phyloP scores from a whole-genome alignment of 2,797 vertebrate genomes.

The Heliangelus exortis region DNA sequence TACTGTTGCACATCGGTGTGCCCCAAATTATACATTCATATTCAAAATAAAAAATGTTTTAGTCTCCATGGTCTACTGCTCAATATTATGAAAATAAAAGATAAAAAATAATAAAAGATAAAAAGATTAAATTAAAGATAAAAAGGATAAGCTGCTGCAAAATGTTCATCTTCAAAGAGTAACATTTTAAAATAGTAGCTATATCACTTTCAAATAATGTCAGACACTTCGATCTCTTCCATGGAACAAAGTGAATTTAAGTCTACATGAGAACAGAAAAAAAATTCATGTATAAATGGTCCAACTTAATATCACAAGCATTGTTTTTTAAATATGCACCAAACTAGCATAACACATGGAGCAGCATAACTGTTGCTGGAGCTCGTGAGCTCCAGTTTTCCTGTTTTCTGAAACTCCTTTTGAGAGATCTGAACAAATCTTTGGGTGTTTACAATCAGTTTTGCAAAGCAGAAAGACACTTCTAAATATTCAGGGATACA shows the following conservation, averaged over 20 bases:
- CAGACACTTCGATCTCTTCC: background rate
- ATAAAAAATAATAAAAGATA: too few species aligned
- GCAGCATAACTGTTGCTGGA: constrained; percentile 37
- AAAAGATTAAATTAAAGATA: background rate
- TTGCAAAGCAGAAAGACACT: constrained; percentile 25
- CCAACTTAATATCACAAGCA: constrained; percentile 4
- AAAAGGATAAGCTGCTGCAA: background rate
- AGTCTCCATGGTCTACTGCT: background rate
- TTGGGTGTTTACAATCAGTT: background rate
- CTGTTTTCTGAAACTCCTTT: background rate
- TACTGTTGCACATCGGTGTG: background rate
- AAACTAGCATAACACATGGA: background rate
- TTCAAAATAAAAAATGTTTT: background rate
- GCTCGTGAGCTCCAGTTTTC: constrained; percentile 7
- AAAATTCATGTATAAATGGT: constrained; percentile 16
- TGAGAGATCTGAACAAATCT: constrained; percentile 21
- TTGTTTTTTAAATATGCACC: constrained; percentile 45
- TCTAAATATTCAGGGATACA: background rate
- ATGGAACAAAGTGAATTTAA: constrained; percentile 18
- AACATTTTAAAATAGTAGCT: constrained; percentile 11
- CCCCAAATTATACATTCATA: background rate
- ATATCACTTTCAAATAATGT: constrained; percentile 15
- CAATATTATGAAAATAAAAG: background rate
- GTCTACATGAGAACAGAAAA: background rate
- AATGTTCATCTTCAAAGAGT: background rate